These are phyloP conservation scores for Acheta domesticus DNA, from an alignment of 2,888 invertebrate species.

Conservation along the genomic window DNA sequence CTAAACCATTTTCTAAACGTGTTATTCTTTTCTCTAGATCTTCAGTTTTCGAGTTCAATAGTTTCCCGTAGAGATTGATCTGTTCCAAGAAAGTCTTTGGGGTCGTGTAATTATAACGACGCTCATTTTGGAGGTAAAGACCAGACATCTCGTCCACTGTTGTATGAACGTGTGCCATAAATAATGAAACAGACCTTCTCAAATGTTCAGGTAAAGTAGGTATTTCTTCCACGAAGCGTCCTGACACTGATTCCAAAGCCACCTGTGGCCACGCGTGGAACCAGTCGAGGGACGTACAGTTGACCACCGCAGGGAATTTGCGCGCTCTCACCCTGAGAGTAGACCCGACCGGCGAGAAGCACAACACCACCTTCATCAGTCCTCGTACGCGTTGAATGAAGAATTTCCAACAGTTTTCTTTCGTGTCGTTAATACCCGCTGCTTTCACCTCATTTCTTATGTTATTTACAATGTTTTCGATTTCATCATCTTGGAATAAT, in stretches of 20 bases:
- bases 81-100: conserved; percentile 94
- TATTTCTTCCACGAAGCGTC: conserved; percentile 74
- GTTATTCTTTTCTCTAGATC: conserved; percentile 55
- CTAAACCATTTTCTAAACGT: conserved; percentile 81
- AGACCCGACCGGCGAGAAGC: conserved; percentile 92
- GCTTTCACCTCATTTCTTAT: conserved; percentile 77
- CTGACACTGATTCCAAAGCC: conserved; percentile 85
- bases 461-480: conserved; percentile 77
- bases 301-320: conserved; percentile 91
- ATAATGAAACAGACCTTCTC: conserved; percentile 63
- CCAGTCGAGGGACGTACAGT: conserved; percentile 92
- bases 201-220: conserved; percentile 62
- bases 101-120: conserved; percentile 91
- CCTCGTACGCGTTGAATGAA: conserved; percentile 86
- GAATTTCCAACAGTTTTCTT: conserved; percentile 90
- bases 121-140: conserved; percentile 78
- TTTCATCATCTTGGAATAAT: conserved; percentile 83
- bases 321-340: conserved; percentile 83
- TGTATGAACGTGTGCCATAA: conserved; percentile 88
- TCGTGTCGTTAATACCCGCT: conserved; percentile 75
- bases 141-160: conserved; percentile 83
- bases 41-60: conserved; percentile 29
- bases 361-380: conserved; percentile 64
- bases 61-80: conserved; percentile 66
- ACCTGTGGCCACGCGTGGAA: conserved; percentile 95